Evolutionary conservation across 1,140 invertebrate genomes (phyloP).

Genomic region (Helicorthomorpha holstii): DNA sequence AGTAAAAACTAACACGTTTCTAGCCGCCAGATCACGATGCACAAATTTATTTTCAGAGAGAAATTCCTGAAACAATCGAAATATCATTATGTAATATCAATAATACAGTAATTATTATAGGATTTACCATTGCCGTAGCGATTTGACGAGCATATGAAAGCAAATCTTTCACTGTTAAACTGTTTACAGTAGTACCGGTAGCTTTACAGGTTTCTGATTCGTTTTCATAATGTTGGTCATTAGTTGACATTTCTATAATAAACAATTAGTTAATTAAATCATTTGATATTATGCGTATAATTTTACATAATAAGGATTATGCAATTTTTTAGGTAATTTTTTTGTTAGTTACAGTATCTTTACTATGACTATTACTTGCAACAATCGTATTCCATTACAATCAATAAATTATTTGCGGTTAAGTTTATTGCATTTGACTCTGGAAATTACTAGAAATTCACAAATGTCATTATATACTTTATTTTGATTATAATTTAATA

Average conservation of each 20-base stretch:
- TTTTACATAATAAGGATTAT: background rate
- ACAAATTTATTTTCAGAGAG: slow-evolving; percentile 18
- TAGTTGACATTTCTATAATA: background rate
- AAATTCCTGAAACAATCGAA: slow-evolving; percentile 18
- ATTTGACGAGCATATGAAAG: slow-evolving; percentile 7
- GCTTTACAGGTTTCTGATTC: background rate
- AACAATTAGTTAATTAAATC: background rate
- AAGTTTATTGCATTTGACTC: no score
- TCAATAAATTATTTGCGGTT: no score
- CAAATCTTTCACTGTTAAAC: background rate
- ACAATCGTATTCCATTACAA: no score
- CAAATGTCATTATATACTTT: no score
- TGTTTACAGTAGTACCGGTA: background rate
- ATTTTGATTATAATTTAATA: no score
- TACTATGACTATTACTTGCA: background rate
- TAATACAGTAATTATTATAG: no score
- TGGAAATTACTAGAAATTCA: no score
- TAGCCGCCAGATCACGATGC: slow-evolving; percentile 22
- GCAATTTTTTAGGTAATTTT: background rate
- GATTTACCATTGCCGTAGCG: slow-evolving; percentile 6
- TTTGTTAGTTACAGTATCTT: background rate
- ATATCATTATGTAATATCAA: no score
- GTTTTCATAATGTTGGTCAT: background rate
- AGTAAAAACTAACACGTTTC: slow-evolving; percentile 49
- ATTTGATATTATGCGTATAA: background rate